A percentile compares a stretch with the other conserved stretches of the same genome.
These are phyloP conservation scores for Euphydryas editha DNA, from an alignment of 2,888 invertebrate species.

Conservation along the genomic window DNA sequence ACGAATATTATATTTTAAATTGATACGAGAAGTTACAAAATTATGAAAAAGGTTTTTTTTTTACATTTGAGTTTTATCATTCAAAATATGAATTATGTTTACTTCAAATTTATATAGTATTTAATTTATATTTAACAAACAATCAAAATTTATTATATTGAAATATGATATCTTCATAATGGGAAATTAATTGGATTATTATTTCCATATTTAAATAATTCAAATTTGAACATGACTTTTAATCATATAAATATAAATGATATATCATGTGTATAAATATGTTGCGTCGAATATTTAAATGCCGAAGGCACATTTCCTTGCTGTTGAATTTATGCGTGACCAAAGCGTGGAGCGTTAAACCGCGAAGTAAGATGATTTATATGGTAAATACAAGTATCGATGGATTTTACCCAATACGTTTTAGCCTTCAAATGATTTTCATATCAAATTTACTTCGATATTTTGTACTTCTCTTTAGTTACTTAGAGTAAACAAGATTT, in stretches of 20 bases:
- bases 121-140: background rate
- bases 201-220: slow-evolving; percentile 4
- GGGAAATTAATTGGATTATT: background rate
- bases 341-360: slow-evolving; percentile 11
- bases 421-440: background rate
- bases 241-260: background rate
- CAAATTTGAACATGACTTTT: background rate
- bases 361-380: background rate
- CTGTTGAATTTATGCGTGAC: slow-evolving; percentile 13
- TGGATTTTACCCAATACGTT: background rate
- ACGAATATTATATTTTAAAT: too few species aligned
- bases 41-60: too few species aligned
- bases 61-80: too few species aligned
- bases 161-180: background rate
- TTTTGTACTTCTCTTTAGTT: background rate
- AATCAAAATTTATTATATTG: background rate
- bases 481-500: background rate
- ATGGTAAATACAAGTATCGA: background rate
- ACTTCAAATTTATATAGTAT: too few species aligned
- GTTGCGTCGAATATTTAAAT: slow-evolving; percentile 6
- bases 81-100: too few species aligned
- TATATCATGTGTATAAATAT: slow-evolving; percentile 5
- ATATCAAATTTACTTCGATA: background rate
- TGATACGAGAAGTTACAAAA: background rate
- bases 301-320: slow-evolving; percentile 13